Evolutionary conservation across 2,113 vertebrate genomes (phyloP).

Genomic region (Lepus timidus): DNA sequence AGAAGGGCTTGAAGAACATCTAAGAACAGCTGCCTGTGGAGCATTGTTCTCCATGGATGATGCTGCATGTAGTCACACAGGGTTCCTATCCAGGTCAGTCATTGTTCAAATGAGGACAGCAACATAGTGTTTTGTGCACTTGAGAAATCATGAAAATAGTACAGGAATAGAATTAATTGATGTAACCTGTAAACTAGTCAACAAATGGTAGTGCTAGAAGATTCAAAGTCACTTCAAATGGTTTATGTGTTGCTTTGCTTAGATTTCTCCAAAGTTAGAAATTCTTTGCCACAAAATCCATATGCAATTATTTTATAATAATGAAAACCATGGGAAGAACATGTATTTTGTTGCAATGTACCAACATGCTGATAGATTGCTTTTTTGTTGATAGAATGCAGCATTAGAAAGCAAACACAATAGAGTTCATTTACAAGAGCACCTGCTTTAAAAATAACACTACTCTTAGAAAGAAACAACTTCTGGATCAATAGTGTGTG

Average conservation of each 20-base stretch:
- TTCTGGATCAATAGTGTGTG: background rate
- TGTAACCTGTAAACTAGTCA: background rate
- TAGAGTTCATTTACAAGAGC: slow-evolving; percentile 50
- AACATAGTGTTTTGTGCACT: background rate
- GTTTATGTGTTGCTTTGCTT: slow-evolving; percentile 16
- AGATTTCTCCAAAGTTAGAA: slow-evolving; percentile 53
- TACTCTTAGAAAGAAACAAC: slow-evolving; percentile 27
- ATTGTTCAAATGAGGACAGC: background rate
- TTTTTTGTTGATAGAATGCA: background rate
- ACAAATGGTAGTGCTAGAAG: background rate
- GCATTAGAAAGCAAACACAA: slow-evolving; percentile 48
- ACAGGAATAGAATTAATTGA: background rate
- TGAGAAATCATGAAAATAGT: background rate
- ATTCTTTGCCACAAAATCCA: slow-evolving; percentile 63
- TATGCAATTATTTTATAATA: slow-evolving; percentile 73
- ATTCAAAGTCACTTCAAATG: background rate
- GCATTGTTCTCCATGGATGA: background rate
- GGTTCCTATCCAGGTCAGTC: background rate
- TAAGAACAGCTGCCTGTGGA: background rate
- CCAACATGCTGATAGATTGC: slow-evolving; percentile 24
- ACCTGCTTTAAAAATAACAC: slow-evolving; percentile 69
- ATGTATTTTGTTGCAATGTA: slow-evolving; percentile 51
- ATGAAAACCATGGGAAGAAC: slow-evolving; percentile 62
- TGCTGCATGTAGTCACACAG: background rate
- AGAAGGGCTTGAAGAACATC: background rate